Conservation (phyloP, 1,140 invertebrate genomes). For the Battus philenor region DNA sequence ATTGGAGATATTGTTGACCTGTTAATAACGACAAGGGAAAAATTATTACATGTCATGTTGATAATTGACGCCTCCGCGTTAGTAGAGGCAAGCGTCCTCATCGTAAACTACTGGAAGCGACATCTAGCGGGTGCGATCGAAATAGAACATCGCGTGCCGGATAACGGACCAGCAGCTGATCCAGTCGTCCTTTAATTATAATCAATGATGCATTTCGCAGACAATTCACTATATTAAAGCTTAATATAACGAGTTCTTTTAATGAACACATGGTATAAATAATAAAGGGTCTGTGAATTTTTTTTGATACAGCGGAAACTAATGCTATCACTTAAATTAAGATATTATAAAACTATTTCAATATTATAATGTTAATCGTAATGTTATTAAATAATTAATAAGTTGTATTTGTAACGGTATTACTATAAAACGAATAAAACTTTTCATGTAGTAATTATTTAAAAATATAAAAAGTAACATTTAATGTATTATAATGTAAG, state of each 20-base stretch:
- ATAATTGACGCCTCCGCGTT: conserved; percentile 33
- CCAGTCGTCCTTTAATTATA: conserved; percentile 55
- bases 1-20: conserved; percentile 33
- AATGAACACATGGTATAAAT: background rate
- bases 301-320: too few relatives aligned
- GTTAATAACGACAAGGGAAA: conserved; percentile 40
- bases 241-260: conserved; percentile 1
- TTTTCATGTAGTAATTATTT: too few relatives aligned
- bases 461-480: too few relatives aligned
- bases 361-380: too few relatives aligned
- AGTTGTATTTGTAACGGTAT: too few relatives aligned
- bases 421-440: too few relatives aligned
- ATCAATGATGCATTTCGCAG: conserved; percentile 26
- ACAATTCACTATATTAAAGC: conserved; percentile 19
- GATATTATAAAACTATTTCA: too few relatives aligned
- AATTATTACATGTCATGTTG: conserved; percentile 43
- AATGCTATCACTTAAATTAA: too few relatives aligned
- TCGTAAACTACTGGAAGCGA: background rate
- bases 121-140: background rate
- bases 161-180: conserved; percentile 62
- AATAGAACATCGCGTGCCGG: conserved; percentile 42
- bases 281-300: too few relatives aligned
- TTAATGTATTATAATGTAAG: too few relatives aligned
- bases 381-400: too few relatives aligned
- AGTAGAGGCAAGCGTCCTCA: conserved; percentile 3